Base-by-base conservation (phyloP, 2,888 invertebrate species). In the Pyrrhopygopsis socrates region DNA sequence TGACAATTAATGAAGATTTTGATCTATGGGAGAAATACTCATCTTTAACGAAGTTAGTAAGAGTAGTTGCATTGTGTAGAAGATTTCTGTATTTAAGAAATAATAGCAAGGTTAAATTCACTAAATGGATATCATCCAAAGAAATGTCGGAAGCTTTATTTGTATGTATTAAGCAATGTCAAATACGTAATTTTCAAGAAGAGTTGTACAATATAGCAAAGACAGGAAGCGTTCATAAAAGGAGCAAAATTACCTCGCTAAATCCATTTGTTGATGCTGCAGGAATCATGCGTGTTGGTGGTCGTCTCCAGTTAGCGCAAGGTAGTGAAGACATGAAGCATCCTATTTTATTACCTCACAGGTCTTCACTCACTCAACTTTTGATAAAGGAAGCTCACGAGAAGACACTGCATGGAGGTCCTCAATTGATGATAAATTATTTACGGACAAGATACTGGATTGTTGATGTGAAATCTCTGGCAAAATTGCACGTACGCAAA, bases 321-420 rank as follows among this genome's bases (percentile, higher is more conserved):
- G 8, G 87, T n/a, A 58, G 63, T 41, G 70, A 75, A 9, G 30
- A 88, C 13, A 76, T 30, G n/a, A 90, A 89, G 58, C 89, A 91
- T 86, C 90, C 89, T 2, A 71, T 89, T 9, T 90, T 94, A 11
- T n/a, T 50, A 50, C 50, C 50, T n/a, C 50, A n/a, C 2, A 50
- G n/a, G 8, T 50, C 50, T n/a, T n/a, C 50, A n/a, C 8, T 50
- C 2, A 50, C 50, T 20, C 50, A 50, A 50, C 50, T 50, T n/a
- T 50, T 50, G n/a, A n/a, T 50, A n/a, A n/a, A 4, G 11, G 50
- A 50, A 2, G 50, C 50, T 50, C 50, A 50, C n/a, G 20, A n/a
- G 20, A 50, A 8, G 50, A 50, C 50, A 50, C 3, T 50, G n/a
- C 50, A 50, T n/a, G 50, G 50, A n/a, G 50, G 50, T 3, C 50